Percentiles rank a stretch among this genome's conserved stretches.
phyloP scores from a whole-genome alignment of 2,797 vertebrate species.

The Erpetoichthys calabaricus region DNA sequence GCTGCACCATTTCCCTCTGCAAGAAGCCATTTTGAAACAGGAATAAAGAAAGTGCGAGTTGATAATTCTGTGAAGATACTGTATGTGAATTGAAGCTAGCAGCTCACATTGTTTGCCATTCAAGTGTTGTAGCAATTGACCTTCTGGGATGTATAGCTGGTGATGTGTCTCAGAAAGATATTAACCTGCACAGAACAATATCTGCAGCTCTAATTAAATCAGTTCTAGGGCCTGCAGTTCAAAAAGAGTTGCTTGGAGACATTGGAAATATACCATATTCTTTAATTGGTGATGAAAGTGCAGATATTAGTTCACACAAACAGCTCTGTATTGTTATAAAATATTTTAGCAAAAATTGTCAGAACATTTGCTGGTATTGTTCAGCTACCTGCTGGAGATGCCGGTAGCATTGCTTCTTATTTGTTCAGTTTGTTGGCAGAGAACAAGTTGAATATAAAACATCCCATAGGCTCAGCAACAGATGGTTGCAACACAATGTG shows the following conservation, averaged over 20 bases:
- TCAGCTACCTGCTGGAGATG: neutral
- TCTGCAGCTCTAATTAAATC: constrained; percentile 6
- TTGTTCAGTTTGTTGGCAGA: constrained; percentile 7
- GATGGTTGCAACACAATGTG: too few species aligned
- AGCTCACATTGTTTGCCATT: constrained; percentile 6
- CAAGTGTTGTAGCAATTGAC: constrained; percentile 3
- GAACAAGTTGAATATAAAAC: constrained; percentile 7
- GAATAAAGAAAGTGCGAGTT: neutral
- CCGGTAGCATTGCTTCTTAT: neutral
- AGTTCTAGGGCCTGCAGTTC: constrained; percentile 2
- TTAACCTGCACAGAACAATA: constrained; percentile 1
- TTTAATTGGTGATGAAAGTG: constrained; percentile 5
- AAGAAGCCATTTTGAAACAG: neutral
- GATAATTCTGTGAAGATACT: constrained; percentile 5
- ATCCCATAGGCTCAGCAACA: neutral
- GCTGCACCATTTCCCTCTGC: too few species aligned
- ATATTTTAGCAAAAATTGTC: neutral
- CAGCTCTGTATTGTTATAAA: neutral
- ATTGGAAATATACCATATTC: constrained; percentile 3
- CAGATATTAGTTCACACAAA: constrained; percentile 1
- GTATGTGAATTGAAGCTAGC: constrained; percentile 2
- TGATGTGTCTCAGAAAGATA: constrained; percentile 1
- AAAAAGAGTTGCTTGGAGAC: constrained; percentile 6
- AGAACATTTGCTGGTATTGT: constrained; percentile 5
- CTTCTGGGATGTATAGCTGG: constrained; percentile 7